Conservation (phyloP, 2,797 vertebrate species). For the Pteronotus mesoamericanus region DNA sequence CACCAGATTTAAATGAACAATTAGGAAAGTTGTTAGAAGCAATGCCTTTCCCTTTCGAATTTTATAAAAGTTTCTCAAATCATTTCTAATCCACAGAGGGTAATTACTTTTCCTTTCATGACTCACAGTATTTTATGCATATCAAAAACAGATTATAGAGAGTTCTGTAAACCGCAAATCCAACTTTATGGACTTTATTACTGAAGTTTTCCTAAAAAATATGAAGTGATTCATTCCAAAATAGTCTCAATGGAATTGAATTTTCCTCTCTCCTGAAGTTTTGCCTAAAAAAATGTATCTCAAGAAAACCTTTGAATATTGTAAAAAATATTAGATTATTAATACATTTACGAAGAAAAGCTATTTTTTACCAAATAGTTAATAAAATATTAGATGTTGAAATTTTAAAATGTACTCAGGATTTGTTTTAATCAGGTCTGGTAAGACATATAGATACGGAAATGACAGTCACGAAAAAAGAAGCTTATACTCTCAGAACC, state of each 20-base stretch:
- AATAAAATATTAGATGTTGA: not conserved
- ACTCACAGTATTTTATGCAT: not conserved
- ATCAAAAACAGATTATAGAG: constrained; percentile 29
- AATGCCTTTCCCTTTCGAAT: not conserved
- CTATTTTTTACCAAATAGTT: not conserved
- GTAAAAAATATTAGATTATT: not conserved
- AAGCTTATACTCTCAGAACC: not conserved
- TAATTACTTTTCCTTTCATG: constrained; percentile 49
- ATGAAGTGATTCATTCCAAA: constrained; percentile 11
- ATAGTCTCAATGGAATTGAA: not conserved
- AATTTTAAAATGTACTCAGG: not conserved
- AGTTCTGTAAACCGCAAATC: constrained; percentile 4
- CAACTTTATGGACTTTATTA: constrained; percentile 19
- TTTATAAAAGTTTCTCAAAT: constrained; percentile 35
- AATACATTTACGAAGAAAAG: not conserved
- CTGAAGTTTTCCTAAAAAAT: not conserved
- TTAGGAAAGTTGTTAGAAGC: not conserved
- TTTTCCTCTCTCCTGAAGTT: not conserved
- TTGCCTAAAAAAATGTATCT: not conserved
- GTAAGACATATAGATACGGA: not conserved
- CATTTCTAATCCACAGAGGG: not conserved
- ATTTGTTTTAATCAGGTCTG: not conserved
- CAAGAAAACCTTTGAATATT: not conserved
- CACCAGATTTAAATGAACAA: not conserved
- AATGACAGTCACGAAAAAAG: not conserved